Base-by-base conservation (phyloP, 2,797 vertebrate species). In the Macroramphosus scolopax region DNA sequence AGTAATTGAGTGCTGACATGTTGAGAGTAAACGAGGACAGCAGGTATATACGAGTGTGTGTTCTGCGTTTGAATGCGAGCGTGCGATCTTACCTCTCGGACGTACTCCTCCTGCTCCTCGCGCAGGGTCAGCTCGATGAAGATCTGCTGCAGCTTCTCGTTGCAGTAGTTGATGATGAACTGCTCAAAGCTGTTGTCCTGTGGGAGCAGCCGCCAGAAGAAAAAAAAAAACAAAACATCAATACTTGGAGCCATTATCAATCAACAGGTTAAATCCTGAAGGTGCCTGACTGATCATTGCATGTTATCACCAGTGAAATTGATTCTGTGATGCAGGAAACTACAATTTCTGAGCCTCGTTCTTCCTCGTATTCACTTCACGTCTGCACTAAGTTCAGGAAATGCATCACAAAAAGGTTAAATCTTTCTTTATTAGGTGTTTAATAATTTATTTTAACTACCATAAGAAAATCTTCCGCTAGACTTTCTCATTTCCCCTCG, bases 171-270 rank as follows among this genome's bases (percentile, higher is more conserved):
- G 80, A 99, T 99, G 77, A 98, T 98, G 77, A 99, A 99, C 77
- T 99, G 97, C 79, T 99, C 97, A 62, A 99, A 99, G 82, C 96
- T 98, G 89, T 99, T 99, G 71, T 98, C 96, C 97, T 99, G 81
- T 15, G 50, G 26, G 42, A 75, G n/a, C n/a, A n/a, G n/a, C n/a
- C n/a, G n/a, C n/a, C n/a, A 4, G 5, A 47, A n/a, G 8, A 16
- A 32, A n/a, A 32, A 42, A 20, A 26, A 35, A 45, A 1, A 22
- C 12, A 5, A n/a, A n/a, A n/a, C n/a, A n/a, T n/a, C n/a, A n/a
- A n/a, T n/a, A n/a, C n/a, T n/a, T 9, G 3, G 17, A 14, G 10
- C 7, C 26, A 11, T 5, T 29, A 11, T 9, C 17, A 17, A 17
- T n/a, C 16, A 31, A 37, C 2, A 37, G 15, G 26, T 5, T 14